These are phyloP conservation scores for Mycalesis mineus DNA, from an alignment of 2,888 invertebrate species.

Conservation along the genomic window DNA sequence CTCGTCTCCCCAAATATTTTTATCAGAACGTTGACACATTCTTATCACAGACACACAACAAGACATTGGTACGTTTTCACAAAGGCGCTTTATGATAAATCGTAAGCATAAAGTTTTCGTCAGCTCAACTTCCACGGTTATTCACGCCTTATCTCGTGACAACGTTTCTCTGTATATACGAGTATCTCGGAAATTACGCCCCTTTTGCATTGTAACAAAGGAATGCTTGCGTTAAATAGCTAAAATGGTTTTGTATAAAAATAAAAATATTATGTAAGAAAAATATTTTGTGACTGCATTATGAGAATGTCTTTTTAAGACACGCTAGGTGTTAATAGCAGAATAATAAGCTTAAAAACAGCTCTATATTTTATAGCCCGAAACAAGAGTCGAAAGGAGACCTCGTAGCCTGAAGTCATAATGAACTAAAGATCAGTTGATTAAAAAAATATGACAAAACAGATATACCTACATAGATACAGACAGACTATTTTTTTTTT, in stretches of 20 bases:
- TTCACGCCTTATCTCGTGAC: constrained; percentile 17
- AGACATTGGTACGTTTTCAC: constrained; percentile 19
- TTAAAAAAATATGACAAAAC: too few species aligned
- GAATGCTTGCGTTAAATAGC: neutral
- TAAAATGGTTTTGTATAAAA: neutral
- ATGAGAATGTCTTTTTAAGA: too few species aligned
- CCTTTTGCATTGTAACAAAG: constrained; percentile 11
- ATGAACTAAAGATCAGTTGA: too few species aligned
- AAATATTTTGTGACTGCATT: too few species aligned
- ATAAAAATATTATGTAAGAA: neutral
- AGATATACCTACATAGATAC: too few species aligned
- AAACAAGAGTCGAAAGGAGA: too few species aligned
- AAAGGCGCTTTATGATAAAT: constrained; percentile 21
- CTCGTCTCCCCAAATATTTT: neutral
- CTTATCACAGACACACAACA: constrained; percentile 12
- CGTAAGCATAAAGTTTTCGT: constrained; percentile 16
- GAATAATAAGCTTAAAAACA: too few species aligned
- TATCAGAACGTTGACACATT: constrained; percentile 19
- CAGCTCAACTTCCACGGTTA: constrained; percentile 15
- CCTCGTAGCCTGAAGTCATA: too few species aligned
- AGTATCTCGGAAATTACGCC: constrained; percentile 11
- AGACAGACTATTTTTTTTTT: too few species aligned
- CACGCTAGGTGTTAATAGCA: too few species aligned
- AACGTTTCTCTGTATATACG: constrained; percentile 14
- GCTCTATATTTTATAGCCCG: too few species aligned